Conservation (phyloP, 2,113 vertebrate genomes). For the Mirza zaza region DNA sequence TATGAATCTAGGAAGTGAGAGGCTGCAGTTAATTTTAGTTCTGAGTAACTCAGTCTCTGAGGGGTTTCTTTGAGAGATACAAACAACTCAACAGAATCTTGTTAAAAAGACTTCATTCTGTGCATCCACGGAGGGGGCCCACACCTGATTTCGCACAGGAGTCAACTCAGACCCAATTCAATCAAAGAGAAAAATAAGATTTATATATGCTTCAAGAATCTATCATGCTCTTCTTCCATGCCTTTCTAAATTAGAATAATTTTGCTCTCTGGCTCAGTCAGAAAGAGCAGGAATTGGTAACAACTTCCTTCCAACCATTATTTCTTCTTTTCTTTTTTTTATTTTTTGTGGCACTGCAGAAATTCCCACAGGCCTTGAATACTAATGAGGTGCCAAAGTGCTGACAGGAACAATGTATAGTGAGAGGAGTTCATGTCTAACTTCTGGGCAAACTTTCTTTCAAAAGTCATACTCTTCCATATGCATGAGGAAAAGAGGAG, state of each 20-base stretch:
- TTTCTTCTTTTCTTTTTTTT: not conserved
- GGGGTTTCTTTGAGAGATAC: slow-evolving; percentile 39
- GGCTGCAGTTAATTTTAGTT: slow-evolving; percentile 66
- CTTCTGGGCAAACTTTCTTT: slow-evolving; percentile 38
- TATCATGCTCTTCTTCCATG: not conserved
- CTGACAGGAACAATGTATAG: not conserved
- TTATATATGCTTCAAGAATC: slow-evolving; percentile 27
- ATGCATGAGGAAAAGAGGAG: not conserved
- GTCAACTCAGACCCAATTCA: not conserved
- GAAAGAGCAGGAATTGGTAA: not conserved
- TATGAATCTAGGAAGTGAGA: slow-evolving; percentile 59
- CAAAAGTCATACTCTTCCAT: not conserved
- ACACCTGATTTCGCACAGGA: not conserved
- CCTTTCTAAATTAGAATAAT: slow-evolving; percentile 49
- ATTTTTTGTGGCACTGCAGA: not conserved
- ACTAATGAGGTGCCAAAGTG: slow-evolving; percentile 10
- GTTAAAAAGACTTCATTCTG: slow-evolving; percentile 37
- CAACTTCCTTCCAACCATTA: not conserved
- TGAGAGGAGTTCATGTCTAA: not conserved
- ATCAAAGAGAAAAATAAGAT: slow-evolving; percentile 54
- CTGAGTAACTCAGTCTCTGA: slow-evolving; percentile 45
- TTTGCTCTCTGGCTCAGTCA: not conserved
- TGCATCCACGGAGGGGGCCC: not conserved
- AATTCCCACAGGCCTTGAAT: slow-evolving; percentile 35
- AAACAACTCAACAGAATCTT: slow-evolving; percentile 51